A percentile compares a stretch with the other conserved stretches of the same genome.
Evolutionary conservation across 2,888 invertebrate species (phyloP).

Genomic region (Pycnomerus fuliginosus): DNA sequence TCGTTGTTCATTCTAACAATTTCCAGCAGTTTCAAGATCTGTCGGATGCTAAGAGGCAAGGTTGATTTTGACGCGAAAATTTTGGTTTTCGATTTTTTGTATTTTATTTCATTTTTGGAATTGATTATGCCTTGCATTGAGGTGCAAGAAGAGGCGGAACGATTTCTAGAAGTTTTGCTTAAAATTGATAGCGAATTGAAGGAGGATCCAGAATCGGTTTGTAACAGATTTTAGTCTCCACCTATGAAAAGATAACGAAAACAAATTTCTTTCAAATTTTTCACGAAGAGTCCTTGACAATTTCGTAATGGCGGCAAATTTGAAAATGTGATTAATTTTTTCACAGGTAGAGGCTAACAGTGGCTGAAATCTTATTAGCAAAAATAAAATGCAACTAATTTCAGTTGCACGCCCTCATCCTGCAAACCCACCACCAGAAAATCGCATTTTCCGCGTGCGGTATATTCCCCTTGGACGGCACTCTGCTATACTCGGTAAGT

Average conservation of each 20-base stretch:
- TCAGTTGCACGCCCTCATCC: slow-evolving; percentile 22
- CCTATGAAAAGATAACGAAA: too few species aligned
- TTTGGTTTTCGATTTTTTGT: slow-evolving; percentile 17
- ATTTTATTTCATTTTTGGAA: slow-evolving; percentile 15
- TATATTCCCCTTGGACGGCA: slow-evolving; percentile 26
- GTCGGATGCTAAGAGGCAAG: slow-evolving; percentile 10
- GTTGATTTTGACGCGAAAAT: slow-evolving; percentile 5
- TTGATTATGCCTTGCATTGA: slow-evolving; percentile 20
- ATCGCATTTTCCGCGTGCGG: slow-evolving; percentile 28
- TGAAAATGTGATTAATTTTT: too few species aligned
- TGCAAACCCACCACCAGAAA: slow-evolving; percentile 27
- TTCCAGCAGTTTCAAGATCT: slow-evolving; percentile 19
- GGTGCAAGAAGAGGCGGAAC: slow-evolving; percentile 16
- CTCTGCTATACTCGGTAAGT: slow-evolving; percentile 26
- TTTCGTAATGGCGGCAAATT: too few species aligned
- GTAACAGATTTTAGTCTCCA: too few species aligned
- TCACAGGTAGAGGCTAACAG: too few species aligned
- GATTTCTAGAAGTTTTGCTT: slow-evolving; percentile 20
- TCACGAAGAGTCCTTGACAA: too few species aligned
- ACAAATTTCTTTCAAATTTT: too few species aligned
- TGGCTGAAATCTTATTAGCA: too few species aligned
- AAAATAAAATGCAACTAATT: too few species aligned
- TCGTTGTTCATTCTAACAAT: slow-evolving; percentile 20
- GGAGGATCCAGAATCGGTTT: not conserved
- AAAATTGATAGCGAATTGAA: slow-evolving; percentile 6